phyloP scores from a whole-genome alignment of 2,797 vertebrate species.

The Avahi laniger region DNA sequence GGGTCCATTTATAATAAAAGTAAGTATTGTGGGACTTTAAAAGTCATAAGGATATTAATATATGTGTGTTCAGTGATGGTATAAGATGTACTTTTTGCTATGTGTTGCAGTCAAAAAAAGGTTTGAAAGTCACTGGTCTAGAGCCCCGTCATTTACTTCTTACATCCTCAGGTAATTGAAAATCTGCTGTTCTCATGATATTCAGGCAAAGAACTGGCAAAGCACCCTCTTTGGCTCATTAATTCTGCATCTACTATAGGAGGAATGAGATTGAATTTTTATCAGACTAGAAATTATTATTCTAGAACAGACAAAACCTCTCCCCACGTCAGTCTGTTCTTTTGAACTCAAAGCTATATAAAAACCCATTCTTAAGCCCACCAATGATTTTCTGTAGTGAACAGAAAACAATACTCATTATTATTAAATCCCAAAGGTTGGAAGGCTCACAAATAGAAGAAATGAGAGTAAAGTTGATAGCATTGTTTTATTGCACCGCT shows the following conservation, averaged over 20 bases:
- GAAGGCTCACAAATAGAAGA: neutral
- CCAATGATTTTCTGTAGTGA: neutral
- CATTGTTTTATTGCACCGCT: neutral
- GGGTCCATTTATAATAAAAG: neutral
- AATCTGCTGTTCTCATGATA: neutral
- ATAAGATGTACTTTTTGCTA: neutral
- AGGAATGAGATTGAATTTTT: neutral
- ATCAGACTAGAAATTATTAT: neutral
- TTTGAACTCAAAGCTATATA: slow-evolving; percentile 21
- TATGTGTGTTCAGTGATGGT: neutral
- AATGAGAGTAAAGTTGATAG: neutral
- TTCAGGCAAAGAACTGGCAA: neutral
- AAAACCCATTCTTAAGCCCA: slow-evolving; percentile 12
- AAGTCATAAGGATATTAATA: neutral
- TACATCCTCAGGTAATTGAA: neutral
- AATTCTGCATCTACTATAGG: neutral
- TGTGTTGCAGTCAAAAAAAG: neutral
- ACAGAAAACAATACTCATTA: neutral
- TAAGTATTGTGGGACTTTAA: neutral
- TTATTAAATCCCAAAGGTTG: neutral
- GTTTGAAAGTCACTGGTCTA: neutral
- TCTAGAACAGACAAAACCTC: neutral
- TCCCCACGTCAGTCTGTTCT: neutral
- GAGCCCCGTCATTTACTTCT: neutral
- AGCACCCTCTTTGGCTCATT: neutral